A percentile compares a stretch with the other conserved stretches of the same genome.
Evolutionary conservation across 2,888 invertebrate species (phyloP).

Genomic region (Machimus rusticus): DNA sequence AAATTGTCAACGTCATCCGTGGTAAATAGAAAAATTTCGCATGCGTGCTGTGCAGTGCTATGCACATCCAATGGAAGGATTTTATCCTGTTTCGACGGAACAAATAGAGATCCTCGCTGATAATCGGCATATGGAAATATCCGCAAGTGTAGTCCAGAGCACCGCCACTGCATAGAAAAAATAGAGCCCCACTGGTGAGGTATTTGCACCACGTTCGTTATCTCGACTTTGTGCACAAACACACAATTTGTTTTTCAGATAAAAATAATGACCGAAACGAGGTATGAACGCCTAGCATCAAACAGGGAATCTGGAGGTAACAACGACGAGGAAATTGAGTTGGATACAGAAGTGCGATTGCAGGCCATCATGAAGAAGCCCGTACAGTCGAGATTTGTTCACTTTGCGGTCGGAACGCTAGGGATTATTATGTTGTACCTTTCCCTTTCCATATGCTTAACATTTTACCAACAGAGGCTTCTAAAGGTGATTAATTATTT

Average conservation of each 20-base stretch:
- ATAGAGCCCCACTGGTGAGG: not conserved
- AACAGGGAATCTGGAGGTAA: slow-evolving; percentile 49
- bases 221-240: not conserved
- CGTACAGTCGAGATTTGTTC: slow-evolving; percentile 55
- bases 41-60: not conserved
- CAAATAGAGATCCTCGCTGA: not conserved
- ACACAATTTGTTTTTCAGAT: not conserved
- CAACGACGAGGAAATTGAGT: slow-evolving; percentile 53
- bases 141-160: not conserved
- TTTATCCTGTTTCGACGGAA: not conserved
- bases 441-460: slow-evolving; percentile 90
- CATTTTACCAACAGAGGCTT: slow-evolving; percentile 96
- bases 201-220: not conserved
- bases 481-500: slow-evolving; percentile 67
- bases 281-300: slow-evolving; percentile 58
- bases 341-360: slow-evolving; percentile 41
- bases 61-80: not conserved
- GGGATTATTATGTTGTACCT: slow-evolving; percentile 83
- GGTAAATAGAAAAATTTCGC: not conserved
- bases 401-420: slow-evolving; percentile 60
- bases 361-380: slow-evolving; percentile 12
- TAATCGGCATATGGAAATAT: not conserved
- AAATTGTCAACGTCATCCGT: slow-evolving; percentile 45
- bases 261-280: slow-evolving; percentile 52
- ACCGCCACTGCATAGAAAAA: not conserved